These are phyloP conservation scores for Harpalus rubripes DNA, from an alignment of 2,888 invertebrate species.

Conservation along the genomic window DNA sequence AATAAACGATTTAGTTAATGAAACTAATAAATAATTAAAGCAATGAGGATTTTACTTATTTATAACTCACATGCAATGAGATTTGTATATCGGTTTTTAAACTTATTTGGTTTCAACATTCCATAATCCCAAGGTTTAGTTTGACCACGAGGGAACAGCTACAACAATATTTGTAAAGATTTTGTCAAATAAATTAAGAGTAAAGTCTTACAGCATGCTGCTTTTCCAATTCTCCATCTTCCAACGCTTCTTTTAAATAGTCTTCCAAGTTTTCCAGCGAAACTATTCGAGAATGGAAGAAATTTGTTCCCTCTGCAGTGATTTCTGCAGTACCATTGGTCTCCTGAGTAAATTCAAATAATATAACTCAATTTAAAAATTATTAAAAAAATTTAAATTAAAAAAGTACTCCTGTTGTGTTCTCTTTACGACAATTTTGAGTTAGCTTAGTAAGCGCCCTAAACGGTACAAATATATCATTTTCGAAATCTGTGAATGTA, in stretches of 20 bases:
- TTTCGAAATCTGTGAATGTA: too few relatives aligned
- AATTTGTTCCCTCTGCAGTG: slow-evolving; percentile 47
- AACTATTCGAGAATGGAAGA: slow-evolving; percentile 58
- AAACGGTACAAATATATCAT: too few relatives aligned
- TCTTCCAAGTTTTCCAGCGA: slow-evolving; percentile 74
- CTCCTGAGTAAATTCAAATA: background rate
- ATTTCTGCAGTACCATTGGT: slow-evolving; percentile 9
- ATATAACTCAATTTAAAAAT: background rate
- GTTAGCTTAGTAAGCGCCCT: too few relatives aligned
- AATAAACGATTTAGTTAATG: slow-evolving; percentile 1
- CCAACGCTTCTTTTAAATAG: slow-evolving; percentile 75
- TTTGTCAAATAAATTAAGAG: slow-evolving; percentile 24
- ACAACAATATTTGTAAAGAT: slow-evolving; percentile 63
- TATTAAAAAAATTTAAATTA: background rate
- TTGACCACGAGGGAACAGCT: slow-evolving; percentile 76
- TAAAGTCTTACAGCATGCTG: slow-evolving; percentile 73
- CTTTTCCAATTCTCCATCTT: slow-evolving; percentile 73
- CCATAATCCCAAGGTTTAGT: slow-evolving; percentile 76
- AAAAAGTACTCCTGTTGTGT: too few relatives aligned
- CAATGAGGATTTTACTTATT: background rate
- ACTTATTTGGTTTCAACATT: slow-evolving; percentile 75
- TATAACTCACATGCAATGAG: slow-evolving; percentile 76
- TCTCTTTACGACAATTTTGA: too few relatives aligned
- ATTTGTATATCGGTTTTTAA: slow-evolving; percentile 78
- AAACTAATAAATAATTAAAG: slow-evolving; percentile 65